Base-by-base conservation (phyloP, 1,140 invertebrate genomes). In the Cheumatopsyche charites region DNA sequence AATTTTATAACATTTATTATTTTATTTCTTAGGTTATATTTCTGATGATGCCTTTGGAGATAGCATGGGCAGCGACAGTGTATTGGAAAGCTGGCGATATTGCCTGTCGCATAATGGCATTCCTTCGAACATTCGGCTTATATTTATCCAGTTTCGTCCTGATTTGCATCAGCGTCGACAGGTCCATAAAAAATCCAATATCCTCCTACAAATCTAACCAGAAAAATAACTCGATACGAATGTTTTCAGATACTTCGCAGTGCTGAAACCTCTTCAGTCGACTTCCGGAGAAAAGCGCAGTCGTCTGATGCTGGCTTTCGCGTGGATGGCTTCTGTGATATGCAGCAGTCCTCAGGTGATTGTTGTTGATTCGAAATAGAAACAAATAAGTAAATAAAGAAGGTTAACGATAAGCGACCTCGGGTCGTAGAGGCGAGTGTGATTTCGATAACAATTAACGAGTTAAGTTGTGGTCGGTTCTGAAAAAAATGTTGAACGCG, bases 31-130 rank as follows among this genome's bases (percentile, higher is more conserved):
- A 94, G 92, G 92, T 94, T 21, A 95, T 93, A 17, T 93, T 95
- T 78, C 82, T 95, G 26, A 91, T 94, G 89, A 95, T 96, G 93
- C 94, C 94, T 5, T 78, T 95, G 75, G 94, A 96, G 86, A 94
- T 96, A 66, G 92, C 86, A 70, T 95, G 94, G 93, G 88, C 91
- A 0, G 85, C 84, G 55, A 95, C 93, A 0, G 93, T 95, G 17
- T 87, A 88, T 66, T 96, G 94, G 94, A 85, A 85, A 77, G 91
- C 90, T 1, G 92, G 91, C 0, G 93, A 95, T 79, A 81, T 87
- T 0, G 88, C 92, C 86, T 95, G 94, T 79, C 85, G 93, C 23
- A 85, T 94, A 71, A 92, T 94, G 89, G 88, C 90, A 73, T 94
- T 95, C 82, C 92, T 94, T 76, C 81, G 94, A 63, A 91, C 89